Evolutionary conservation across 2,797 vertebrate species (phyloP).

Genomic region (Thripadectes ignobilis): DNA sequence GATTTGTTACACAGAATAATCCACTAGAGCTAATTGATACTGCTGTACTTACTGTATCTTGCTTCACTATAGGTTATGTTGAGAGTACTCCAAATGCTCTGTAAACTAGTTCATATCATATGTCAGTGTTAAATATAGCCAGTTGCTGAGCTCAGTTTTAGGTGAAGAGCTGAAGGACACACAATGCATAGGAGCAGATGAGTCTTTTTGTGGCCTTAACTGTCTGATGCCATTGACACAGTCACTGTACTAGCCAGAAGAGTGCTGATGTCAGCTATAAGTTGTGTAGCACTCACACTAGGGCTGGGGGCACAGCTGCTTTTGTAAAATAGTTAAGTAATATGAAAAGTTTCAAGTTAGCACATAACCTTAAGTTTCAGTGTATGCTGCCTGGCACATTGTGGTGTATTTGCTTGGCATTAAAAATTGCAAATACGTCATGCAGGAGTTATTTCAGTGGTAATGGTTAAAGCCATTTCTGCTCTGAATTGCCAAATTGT

Average conservation of each 20-base stretch:
- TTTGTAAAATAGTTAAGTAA: background rate
- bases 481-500: background rate
- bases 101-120: background rate
- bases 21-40: background rate
- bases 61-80: background rate
- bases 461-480: background rate
- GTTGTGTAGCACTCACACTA: background rate
- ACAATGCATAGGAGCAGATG: accelerated
- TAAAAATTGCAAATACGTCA: background rate
- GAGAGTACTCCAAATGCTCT: background rate
- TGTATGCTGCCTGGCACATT: background rate
- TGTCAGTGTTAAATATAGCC: background rate
- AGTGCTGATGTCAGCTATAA: background rate
- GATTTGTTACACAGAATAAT: background rate
- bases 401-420: background rate
- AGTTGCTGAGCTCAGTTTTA: background rate
- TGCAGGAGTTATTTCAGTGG: background rate
- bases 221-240: accelerated
- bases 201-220: background rate
- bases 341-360: background rate
- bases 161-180: background rate
- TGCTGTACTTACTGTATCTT: background rate
- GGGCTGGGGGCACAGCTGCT: background rate
- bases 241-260: background rate
- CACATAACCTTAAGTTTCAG: background rate